Percentiles rank a stretch among this genome's conserved stretches.
Conservation (phyloP, 37 sponge, comb jelly and placozoan species). For the Dysidea cf. avara region DNA sequence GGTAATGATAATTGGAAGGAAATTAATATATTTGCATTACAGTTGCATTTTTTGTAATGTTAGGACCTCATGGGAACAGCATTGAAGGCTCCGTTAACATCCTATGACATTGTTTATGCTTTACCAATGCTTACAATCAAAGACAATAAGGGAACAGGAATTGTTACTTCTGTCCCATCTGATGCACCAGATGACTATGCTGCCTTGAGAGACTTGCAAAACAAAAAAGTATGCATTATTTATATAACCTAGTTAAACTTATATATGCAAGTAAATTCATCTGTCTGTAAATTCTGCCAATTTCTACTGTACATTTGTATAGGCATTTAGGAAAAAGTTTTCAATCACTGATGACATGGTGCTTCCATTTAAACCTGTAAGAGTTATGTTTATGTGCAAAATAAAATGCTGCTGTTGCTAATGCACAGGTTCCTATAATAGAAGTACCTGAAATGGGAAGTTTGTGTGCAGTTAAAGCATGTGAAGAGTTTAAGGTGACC, state of each 20-base stretch:
- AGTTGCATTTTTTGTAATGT: not conserved
- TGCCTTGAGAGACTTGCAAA: conserved; percentile 77
- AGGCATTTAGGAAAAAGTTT: conserved; percentile 71
- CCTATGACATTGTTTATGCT: conserved; percentile 61
- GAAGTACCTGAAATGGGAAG: conserved; percentile 65
- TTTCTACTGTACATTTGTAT: not conserved
- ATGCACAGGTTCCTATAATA: conserved; percentile 68
- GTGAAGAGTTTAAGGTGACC: conserved; percentile 67
- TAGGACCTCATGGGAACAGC: conserved; percentile 77
- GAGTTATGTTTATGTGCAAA: conserved; percentile 9
- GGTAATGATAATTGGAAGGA: not conserved
- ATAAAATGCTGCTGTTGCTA: not conserved
- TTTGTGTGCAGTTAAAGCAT: conserved; percentile 67
- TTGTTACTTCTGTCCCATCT: conserved; percentile 85
- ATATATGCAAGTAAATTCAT: too few species aligned
- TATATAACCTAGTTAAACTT: too few species aligned
- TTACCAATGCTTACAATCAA: conserved; percentile 84
- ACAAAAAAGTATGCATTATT: conserved; percentile 64
- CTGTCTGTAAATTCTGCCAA: not conserved
- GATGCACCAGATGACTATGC: conserved; percentile 87
- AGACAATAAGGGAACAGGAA: conserved; percentile 81
- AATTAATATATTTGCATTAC: too few species aligned
- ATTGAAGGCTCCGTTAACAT: conserved; percentile 67
- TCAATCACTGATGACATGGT: conserved; percentile 84
- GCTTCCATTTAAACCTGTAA: conserved; percentile 81